Evolutionary conservation across 2,888 invertebrate species (phyloP).

Genomic region (Dicroscelio sp.): DNA sequence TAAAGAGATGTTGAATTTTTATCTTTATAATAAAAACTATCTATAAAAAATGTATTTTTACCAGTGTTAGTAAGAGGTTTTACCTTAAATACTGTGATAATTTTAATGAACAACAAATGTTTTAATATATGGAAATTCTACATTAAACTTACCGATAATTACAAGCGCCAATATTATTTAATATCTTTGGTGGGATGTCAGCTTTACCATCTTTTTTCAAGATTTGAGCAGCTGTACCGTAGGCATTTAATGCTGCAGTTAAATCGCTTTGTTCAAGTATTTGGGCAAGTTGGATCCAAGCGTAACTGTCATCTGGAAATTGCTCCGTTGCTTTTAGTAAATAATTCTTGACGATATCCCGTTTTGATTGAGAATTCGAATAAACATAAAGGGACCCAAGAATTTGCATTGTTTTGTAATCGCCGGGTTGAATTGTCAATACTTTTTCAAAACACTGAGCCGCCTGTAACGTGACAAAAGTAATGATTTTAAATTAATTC

Average conservation of each 20-base stretch:
- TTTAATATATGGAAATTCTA: neutral
- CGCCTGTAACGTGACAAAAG: slow-evolving; percentile 93
- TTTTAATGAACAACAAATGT: too few relatives aligned
- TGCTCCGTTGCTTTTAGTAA: slow-evolving; percentile 99
- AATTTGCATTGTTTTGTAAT: slow-evolving; percentile 99
- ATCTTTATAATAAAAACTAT: too few relatives aligned
- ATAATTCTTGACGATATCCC: slow-evolving; percentile 98
- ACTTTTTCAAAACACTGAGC: slow-evolving; percentile 99
- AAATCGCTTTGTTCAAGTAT: slow-evolving; percentile 99
- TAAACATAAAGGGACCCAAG: slow-evolving; percentile 99
- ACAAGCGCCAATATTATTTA: slow-evolving; percentile 99
- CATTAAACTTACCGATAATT: slow-evolving; percentile 93
- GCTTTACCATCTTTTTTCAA: slow-evolving; percentile 98
- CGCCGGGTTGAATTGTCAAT: slow-evolving; percentile 98
- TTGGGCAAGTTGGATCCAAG: slow-evolving; percentile 99
- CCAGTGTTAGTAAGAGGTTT: too few relatives aligned
- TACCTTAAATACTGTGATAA: too few relatives aligned
- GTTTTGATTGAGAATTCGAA: slow-evolving; percentile 96
- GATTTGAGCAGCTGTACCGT: slow-evolving; percentile 98
- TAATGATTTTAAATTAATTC: slow-evolving; percentile 22
- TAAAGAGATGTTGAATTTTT: too few relatives aligned
- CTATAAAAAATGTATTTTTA: too few relatives aligned
- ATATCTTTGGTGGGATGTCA: slow-evolving; percentile 99
- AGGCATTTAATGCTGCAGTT: slow-evolving; percentile 96
- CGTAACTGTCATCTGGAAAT: slow-evolving; percentile 99